A percentile compares a stretch with the other conserved stretches of the same genome.
These are phyloP conservation scores for Gasterosteus nipponicus DNA, from an alignment of 2,113 vertebrate species.

Conservation along the genomic window DNA sequence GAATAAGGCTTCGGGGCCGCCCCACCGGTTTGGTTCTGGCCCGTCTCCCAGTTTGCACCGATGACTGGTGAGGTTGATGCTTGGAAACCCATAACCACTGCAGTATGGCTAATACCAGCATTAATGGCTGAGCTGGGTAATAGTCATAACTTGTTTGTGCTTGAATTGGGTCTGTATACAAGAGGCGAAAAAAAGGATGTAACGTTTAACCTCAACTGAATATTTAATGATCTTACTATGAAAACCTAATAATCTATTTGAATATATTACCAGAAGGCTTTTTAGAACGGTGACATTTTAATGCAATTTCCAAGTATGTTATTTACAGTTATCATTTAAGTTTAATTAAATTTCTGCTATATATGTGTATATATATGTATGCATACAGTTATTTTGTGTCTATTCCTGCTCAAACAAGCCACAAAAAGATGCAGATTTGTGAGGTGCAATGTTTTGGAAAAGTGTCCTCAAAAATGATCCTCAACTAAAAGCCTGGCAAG, in stretches of 20 bases:
- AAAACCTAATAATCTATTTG: background rate
- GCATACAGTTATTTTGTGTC: background rate
- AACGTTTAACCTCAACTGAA: background rate
- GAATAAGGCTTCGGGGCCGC: slow-evolving; percentile 50
- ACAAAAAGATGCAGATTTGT: background rate
- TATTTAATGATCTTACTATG: background rate
- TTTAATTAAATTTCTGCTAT: background rate
- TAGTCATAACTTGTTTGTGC: background rate
- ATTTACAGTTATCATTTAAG: background rate
- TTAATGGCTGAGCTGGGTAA: background rate
- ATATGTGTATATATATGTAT: background rate
- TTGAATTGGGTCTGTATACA: background rate
- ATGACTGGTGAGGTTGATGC: slow-evolving; percentile 30
- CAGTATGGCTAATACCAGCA: background rate
- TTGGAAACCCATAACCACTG: background rate
- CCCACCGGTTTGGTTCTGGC: slow-evolving; percentile 54
- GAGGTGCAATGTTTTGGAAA: background rate
- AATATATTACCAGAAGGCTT: background rate
- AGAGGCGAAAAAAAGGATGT: background rate
- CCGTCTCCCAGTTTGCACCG: slow-evolving; percentile 36
- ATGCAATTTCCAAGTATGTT: background rate
- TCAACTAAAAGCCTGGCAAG: background rate
- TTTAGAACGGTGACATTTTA: background rate
- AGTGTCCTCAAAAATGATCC: background rate
- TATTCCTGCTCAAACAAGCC: background rate